phyloP scores from a whole-genome alignment of 92 coral and sea anemone genomes.

The Chrysogorgia sp. region DNA sequence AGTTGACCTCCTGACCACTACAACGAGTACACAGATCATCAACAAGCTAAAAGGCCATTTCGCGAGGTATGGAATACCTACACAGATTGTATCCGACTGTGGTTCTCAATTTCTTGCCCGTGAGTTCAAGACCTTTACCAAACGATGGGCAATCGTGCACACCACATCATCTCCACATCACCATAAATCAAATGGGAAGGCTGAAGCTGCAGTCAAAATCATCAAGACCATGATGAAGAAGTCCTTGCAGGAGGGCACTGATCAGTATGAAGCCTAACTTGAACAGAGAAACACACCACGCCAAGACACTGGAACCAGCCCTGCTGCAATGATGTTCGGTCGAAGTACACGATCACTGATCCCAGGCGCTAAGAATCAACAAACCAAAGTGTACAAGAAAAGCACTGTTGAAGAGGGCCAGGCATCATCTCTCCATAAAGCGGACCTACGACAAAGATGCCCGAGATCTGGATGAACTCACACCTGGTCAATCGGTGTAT shows the following conservation, averaged over 20 bases:
- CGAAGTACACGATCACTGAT: conserved; percentile 50
- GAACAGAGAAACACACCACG: conserved; percentile 66
- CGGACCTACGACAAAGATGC: conserved; percentile 41
- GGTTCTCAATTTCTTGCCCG: conserved; percentile 45
- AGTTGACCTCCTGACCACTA: conserved; percentile 32
- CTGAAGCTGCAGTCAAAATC: conserved; percentile 51
- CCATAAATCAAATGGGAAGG: conserved; percentile 57
- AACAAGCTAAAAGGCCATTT: conserved; percentile 33
- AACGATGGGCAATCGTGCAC: conserved; percentile 52
- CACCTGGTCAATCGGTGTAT: conserved; percentile 56
- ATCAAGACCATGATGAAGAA: conserved; percentile 47
- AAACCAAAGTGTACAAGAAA: conserved; percentile 9
- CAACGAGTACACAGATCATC: conserved; percentile 35
- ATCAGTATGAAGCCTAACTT: conserved; percentile 52
- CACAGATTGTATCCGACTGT: conserved; percentile 38
- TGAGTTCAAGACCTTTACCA: conserved; percentile 46
- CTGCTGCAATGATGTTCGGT: conserved; percentile 59
- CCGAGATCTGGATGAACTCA: conserved; percentile 41
- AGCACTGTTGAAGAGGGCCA: conserved; percentile 22
- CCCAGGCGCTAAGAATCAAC: conserved; percentile 44
- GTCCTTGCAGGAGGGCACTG: conserved; percentile 47
- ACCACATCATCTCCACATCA: conserved; percentile 60
- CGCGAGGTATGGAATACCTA: conserved; percentile 54
- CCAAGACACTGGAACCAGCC: conserved; percentile 60
- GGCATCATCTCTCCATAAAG: conserved; percentile 43